Base-by-base conservation (phyloP, 2,797 vertebrate genomes). In the Poecilia gillii region DNA sequence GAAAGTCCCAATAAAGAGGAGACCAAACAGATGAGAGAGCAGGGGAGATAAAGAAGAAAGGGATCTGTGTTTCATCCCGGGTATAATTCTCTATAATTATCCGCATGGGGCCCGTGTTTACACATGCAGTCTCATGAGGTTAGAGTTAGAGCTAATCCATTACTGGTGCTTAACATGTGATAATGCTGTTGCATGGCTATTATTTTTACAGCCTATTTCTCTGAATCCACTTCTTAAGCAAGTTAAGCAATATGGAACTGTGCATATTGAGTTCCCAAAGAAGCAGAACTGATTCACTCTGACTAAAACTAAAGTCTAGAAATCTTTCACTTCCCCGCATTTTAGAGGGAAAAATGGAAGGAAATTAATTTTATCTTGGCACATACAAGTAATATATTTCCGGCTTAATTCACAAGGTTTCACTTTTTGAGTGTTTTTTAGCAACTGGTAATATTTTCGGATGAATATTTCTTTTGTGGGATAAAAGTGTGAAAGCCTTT, bases 81-180 rank as follows among this genome's bases (percentile, higher is more conserved):
- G 73, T 83, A 74, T 91, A 90, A 92, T 87, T 88, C 84, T 88
- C 87, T 80, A 81, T 91, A 89, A 92, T 92, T 90, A 92, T 88
- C 87, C 62, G 57, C 90, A 90, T 87, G 88, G 88, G 90, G 88
- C 87, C 84, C 31, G 2, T 92, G 91, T 94, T 92, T 94, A 92
- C 89, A 90, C 87, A 92, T 79, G 73, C 82, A 84, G 84, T 80
- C 88, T 91, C 90, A 85, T 90, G 91, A 90, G 91, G 86, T 93
- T 87, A 88, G 84, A 75, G 83, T 87, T 78, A 83, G 77, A 84
- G 78, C 80, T 85, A 89, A 93, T 91, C 82, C 82, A 88, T 92
- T 85, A 89, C 78, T 72, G 68, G 49, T 85, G 85, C 78, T 86
- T 85, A 86, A 90, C 87, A 91, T 88, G 88, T 91, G 86, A 92